Evolutionary conservation across 1,140 invertebrate genomes (phyloP).

Genomic region (Harpegnathos saltator): DNA sequence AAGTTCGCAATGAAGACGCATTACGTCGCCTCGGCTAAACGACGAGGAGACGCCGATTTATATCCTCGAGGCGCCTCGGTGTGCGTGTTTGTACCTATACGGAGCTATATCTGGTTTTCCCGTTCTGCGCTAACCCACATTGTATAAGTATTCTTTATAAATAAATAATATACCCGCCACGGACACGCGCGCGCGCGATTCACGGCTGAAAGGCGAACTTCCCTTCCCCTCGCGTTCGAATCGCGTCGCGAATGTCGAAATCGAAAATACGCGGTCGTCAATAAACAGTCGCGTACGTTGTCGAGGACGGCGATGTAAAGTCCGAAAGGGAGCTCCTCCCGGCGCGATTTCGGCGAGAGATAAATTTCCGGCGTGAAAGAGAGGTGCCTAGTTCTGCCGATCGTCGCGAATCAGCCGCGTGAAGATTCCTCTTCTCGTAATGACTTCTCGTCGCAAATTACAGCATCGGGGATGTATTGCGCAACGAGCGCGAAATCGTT

Average conservation of each 20-base stretch:
- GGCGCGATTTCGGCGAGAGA: no score
- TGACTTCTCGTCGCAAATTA: no score
- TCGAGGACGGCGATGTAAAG: no score
- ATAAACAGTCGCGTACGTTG: no score
- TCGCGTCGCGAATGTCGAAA: no score
- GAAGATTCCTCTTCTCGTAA: no score
- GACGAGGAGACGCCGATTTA: conserved; percentile 29
- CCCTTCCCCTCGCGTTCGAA: no score
- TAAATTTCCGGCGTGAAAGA: no score
- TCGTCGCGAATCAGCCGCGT: no score
- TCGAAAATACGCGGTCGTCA: no score
- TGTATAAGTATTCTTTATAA: conserved; percentile 37
- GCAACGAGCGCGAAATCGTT: conserved; percentile 41
- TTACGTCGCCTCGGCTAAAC: not conserved
- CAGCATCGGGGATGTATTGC: conserved; percentile 48
- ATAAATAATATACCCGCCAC: conserved; percentile 44
- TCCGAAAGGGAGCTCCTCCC: no score
- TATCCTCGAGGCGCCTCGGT: conserved; percentile 6
- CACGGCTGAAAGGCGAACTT: not conserved
- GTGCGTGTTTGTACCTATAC: conserved; percentile 14
- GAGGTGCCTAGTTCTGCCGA: no score
- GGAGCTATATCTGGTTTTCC: conserved; percentile 4
- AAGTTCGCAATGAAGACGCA: conserved; percentile 24
- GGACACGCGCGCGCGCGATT: not conserved
- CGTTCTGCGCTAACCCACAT: conserved; percentile 11